Evolutionary conservation across 2,888 invertebrate species (phyloP).

Genomic region (Diloba caeruleocephala): DNA sequence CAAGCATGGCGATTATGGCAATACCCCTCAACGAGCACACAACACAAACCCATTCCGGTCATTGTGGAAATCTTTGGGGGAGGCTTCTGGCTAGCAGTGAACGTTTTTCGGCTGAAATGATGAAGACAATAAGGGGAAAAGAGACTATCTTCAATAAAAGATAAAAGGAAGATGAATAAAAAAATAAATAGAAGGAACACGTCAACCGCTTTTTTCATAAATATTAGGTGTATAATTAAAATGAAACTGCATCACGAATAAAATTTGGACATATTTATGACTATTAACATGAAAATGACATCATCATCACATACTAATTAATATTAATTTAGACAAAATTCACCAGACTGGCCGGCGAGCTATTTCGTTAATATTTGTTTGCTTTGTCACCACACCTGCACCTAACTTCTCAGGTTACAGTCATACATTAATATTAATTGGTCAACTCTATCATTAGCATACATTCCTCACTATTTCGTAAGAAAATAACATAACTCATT

Average conservation of each 20-base stretch:
- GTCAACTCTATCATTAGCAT: conserved; percentile 16
- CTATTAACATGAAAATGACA: conserved; percentile 38
- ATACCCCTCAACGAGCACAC: too few species aligned
- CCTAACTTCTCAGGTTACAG: conserved; percentile 48
- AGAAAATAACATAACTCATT: conserved; percentile 8
- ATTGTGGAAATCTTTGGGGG: too few species aligned
- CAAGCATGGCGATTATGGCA: too few species aligned
- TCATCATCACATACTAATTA: conserved; percentile 45
- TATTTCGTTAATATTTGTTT: conserved; percentile 7
- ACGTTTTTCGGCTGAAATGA: too few species aligned
- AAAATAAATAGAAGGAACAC: too few species aligned
- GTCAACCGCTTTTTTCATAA: too few species aligned
- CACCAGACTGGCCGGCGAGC: conserved; percentile 38
- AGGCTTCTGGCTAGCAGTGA: too few species aligned
- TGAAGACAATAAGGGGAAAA: too few species aligned
- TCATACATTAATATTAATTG: conserved; percentile 40
- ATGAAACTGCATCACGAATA: conserved; percentile 1
- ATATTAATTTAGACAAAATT: conserved; percentile 40
- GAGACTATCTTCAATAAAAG: too few species aligned
- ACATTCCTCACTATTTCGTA: neutral
- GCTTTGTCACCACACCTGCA: conserved; percentile 47
- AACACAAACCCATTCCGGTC: too few species aligned
- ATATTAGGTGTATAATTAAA: too few species aligned
- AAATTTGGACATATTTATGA: conserved; percentile 18
- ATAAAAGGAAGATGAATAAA: too few species aligned